These are phyloP conservation scores for Arrhamphus sclerolepis DNA, from an alignment of 2,797 vertebrate species.

Conservation along the genomic window DNA sequence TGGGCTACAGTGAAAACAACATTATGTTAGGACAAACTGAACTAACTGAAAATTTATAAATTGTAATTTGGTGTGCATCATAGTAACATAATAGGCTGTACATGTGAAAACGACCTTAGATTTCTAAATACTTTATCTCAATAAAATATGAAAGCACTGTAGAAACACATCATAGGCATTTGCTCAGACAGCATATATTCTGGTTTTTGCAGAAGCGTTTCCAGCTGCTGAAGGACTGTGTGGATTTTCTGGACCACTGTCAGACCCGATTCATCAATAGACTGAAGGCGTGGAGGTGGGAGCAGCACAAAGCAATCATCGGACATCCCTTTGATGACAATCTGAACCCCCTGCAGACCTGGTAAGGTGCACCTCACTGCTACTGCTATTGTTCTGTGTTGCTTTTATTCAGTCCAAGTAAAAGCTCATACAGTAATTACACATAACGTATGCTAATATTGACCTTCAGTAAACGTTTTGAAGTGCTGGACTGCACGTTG, in stretches of 20 bases:
- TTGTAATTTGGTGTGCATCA: too few relatives aligned
- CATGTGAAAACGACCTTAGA: too few relatives aligned
- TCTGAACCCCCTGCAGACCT: constrained; percentile 84
- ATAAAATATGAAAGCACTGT: too few relatives aligned
- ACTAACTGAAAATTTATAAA: too few relatives aligned
- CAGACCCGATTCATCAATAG: constrained; percentile 83
- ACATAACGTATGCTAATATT: background rate
- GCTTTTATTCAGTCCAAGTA: background rate
- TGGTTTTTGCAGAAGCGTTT: constrained; percentile 77
- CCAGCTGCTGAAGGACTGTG: constrained; percentile 78
- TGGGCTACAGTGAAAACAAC: too few relatives aligned
- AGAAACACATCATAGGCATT: background rate
- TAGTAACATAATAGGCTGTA: too few relatives aligned
- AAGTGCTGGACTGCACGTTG: too few relatives aligned
- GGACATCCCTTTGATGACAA: constrained; percentile 87
- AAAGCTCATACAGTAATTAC: background rate
- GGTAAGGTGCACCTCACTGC: constrained; percentile 70
- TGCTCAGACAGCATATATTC: background rate
- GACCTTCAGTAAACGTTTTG: too few relatives aligned
- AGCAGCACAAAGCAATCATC: constrained; percentile 90
- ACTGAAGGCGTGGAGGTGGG: constrained; percentile 89
- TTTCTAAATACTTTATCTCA: background rate
- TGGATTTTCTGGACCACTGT: constrained; percentile 81
- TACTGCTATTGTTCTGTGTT: background rate
- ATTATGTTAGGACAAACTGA: too few relatives aligned